phyloP scores from a whole-genome alignment of 2,888 invertebrate genomes.

The Parthenolecanium corni region DNA sequence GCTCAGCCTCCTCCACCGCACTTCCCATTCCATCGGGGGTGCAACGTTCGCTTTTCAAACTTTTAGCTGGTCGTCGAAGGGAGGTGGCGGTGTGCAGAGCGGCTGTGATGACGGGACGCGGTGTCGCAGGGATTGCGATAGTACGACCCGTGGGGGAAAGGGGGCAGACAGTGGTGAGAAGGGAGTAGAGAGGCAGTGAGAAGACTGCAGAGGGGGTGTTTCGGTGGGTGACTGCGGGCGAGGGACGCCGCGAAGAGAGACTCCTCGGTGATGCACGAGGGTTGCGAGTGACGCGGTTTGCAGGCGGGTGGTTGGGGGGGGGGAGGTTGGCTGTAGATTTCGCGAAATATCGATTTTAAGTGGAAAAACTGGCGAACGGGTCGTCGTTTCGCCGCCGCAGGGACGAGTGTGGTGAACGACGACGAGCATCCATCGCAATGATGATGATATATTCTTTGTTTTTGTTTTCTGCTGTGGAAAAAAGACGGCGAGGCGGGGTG shows the following conservation, averaged over 20 bases:
- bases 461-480: constrained; percentile 22
- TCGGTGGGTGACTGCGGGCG: not conserved
- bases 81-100: not conserved
- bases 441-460: constrained; percentile 27
- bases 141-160: too few species aligned
- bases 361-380: constrained; percentile 24
- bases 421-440: constrained; percentile 23
- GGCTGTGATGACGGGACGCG: too few species aligned
- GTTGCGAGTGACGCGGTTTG: constrained; percentile 39
- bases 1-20: too few species aligned
- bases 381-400: constrained; percentile 30
- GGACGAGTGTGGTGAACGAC: too few species aligned
- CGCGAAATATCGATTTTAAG: constrained; percentile 27
- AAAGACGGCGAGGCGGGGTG: too few species aligned
- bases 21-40: not conserved
- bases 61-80: not conserved
- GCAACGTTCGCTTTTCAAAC: constrained; percentile 6
- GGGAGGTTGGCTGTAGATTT: not conserved
- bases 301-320: too few species aligned
- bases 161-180: too few species aligned
- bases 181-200: too few species aligned
- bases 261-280: constrained; percentile 37
- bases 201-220: not conserved
- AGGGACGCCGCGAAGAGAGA: constrained; percentile 33
- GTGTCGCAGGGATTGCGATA: too few species aligned